These are phyloP conservation scores for Lysandra bellargus DNA, from an alignment of 2,888 invertebrate genomes.

Conservation along the genomic window DNA sequence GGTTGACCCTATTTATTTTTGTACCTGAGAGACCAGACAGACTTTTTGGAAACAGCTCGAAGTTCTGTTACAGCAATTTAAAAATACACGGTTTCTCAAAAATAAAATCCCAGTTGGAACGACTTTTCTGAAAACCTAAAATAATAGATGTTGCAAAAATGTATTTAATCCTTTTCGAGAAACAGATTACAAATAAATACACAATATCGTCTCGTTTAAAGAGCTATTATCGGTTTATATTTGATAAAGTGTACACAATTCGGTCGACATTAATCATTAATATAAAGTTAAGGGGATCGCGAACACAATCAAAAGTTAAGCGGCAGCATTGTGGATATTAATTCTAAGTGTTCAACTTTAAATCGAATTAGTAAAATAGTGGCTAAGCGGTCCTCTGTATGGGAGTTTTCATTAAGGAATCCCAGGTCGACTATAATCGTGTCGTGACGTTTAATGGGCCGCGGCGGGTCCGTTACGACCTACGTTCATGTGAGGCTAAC, in stretches of 20 bases:
- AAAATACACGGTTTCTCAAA: no score
- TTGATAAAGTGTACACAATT: conserved; percentile 7
- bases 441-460: conserved; percentile 70
- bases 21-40: no score
- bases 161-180: no score
- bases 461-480: conserved; percentile 70
- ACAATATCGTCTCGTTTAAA: neutral
- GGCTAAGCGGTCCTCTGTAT: conserved; percentile 47
- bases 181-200: neutral
- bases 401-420: conserved; percentile 70
- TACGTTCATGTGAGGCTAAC: conserved; percentile 68
- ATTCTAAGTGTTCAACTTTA: conserved; percentile 20
- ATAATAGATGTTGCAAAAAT: no score
- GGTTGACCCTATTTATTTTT: no score
- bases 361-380: conserved; percentile 14
- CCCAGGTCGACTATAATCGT: conserved; percentile 71
- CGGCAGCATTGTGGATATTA: neutral
- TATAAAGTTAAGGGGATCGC: conserved; percentile 12
- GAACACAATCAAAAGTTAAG: conserved; percentile 13
- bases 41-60: no score
- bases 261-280: neutral
- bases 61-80: no score
- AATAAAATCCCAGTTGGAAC: no score
- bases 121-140: no score
- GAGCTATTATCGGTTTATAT: neutral